These are phyloP conservation scores for Schizaphis graminum DNA, from an alignment of 2,888 invertebrate species.

Conservation along the genomic window DNA sequence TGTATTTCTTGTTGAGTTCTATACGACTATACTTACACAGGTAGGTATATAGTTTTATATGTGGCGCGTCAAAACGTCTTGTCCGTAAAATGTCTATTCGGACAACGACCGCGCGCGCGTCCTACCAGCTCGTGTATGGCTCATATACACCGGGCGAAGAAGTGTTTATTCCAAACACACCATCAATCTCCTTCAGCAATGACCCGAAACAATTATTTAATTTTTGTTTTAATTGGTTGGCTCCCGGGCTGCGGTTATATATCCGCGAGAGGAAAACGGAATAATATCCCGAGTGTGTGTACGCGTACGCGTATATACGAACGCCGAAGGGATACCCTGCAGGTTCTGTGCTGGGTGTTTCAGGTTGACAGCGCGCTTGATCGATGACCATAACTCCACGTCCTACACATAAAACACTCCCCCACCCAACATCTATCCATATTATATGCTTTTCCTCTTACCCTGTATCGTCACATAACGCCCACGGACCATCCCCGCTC, in stretches of 20 bases:
- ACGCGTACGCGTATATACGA: neutral
- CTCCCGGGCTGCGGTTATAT: conserved; percentile 50
- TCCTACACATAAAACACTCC: conserved; percentile 29
- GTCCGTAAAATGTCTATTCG: conserved; percentile 31
- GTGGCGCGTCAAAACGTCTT: neutral
- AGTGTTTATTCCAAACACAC: conserved; percentile 60
- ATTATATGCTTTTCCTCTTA: conserved; percentile 18
- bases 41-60: neutral
- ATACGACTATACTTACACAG: neutral
- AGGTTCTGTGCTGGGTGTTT: conserved; percentile 60
- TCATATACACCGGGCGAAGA: conserved; percentile 27
- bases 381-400: conserved; percentile 63
- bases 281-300: conserved; percentile 56
- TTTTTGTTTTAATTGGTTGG: conserved; percentile 66
- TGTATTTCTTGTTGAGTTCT: neutral
- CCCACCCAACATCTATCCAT: neutral
- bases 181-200: conserved; percentile 65
- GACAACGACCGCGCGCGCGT: neutral
- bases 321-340: conserved; percentile 51
- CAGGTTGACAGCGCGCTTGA: conserved; percentile 64
- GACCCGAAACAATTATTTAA: conserved; percentile 66
- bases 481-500: conserved; percentile 5
- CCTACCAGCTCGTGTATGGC: neutral
- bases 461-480: neutral
- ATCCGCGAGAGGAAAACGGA: conserved; percentile 52